Evolutionary conservation across 2,797 vertebrate genomes (phyloP).

Genomic region (Acanthiza pusilla): DNA sequence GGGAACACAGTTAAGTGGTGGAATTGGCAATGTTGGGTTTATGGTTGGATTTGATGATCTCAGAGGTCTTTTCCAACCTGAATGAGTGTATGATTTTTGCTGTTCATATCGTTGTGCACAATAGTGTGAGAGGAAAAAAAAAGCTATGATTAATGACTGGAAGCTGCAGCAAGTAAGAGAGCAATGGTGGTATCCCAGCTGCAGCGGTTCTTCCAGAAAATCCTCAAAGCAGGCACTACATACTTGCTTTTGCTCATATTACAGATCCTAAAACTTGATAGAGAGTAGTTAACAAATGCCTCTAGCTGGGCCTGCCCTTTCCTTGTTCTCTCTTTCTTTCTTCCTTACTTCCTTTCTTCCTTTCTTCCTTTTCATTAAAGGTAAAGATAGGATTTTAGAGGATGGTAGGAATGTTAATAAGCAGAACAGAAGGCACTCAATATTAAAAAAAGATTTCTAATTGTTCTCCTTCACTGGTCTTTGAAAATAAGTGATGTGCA

Average conservation of each 20-base stretch:
- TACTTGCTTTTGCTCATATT: background rate
- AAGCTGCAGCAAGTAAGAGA: background rate
- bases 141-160: background rate
- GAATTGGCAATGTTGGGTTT: background rate
- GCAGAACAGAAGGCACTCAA: background rate
- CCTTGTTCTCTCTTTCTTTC: rapidly evolving
- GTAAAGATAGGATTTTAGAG: background rate
- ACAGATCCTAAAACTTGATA: background rate
- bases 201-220: background rate
- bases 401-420: background rate
- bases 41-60: background rate
- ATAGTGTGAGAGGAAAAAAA: background rate
- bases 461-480: background rate
- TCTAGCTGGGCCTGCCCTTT: background rate
- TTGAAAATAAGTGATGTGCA: background rate
- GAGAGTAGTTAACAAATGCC: background rate
- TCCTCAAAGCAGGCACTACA: background rate
- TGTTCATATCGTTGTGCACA: background rate
- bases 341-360: too few species aligned
- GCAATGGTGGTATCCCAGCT: background rate
- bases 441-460: background rate
- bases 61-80: background rate
- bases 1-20: background rate
- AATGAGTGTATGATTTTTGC: background rate
- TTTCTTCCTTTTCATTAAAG: background rate